phyloP scores from a whole-genome alignment of 1,140 invertebrate species.

The Pseudachorutes palmiensis region DNA sequence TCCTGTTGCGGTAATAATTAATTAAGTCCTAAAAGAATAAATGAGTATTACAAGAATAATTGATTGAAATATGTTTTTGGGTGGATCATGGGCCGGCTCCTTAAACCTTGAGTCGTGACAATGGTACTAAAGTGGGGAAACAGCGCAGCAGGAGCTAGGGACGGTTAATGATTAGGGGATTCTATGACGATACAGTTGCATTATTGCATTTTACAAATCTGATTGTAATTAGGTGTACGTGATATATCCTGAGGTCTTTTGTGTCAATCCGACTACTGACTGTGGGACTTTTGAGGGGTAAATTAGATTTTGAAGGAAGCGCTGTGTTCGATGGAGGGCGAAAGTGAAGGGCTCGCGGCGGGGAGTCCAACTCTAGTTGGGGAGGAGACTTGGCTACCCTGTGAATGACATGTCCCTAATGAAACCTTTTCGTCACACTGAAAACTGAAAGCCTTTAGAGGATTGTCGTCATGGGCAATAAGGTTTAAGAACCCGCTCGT shows the following conservation, averaged over 20 bases:
- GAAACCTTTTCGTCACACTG: neutral
- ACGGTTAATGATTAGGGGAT: neutral
- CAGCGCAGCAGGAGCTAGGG: neutral
- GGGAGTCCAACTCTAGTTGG: neutral
- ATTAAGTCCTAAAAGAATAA: too few species aligned
- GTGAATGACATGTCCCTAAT: neutral
- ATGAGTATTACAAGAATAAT: too few species aligned
- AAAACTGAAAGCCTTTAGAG: too few species aligned
- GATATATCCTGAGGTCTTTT: neutral
- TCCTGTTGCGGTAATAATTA: too few species aligned
- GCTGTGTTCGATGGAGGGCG: neutral
- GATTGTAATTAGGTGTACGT: conserved; percentile 3
- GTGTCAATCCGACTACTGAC: neutral
- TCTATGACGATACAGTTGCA: neutral
- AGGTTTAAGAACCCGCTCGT: neutral
- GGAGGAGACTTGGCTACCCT: neutral
- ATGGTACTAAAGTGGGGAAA: too few species aligned
- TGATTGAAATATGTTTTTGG: too few species aligned
- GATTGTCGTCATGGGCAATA: too few species aligned
- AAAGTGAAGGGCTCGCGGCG: neutral
- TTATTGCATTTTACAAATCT: neutral
- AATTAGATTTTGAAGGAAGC: neutral
- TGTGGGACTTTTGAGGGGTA: neutral
- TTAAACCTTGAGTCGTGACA: too few species aligned
- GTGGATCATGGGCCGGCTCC: too few species aligned